A percentile compares a stretch with the other conserved stretches of the same genome.
These are phyloP conservation scores for Phodopus roborovskii DNA, from an alignment of 2,113 vertebrate species.

Conservation along the genomic window DNA sequence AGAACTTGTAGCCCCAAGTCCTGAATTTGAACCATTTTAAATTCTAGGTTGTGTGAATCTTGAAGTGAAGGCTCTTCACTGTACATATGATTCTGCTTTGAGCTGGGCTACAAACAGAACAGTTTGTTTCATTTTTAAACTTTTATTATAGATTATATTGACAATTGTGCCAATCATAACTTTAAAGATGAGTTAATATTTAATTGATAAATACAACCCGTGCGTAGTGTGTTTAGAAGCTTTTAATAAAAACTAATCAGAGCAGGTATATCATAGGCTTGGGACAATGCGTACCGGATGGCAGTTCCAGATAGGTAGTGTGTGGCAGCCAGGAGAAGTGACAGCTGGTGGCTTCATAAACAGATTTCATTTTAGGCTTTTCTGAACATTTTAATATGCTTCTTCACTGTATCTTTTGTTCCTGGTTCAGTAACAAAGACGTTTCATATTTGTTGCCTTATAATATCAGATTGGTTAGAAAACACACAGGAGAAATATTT, in stretches of 20 bases:
- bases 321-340: slow-evolving; percentile 78
- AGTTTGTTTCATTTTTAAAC: neutral
- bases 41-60: neutral
- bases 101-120: neutral
- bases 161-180: neutral
- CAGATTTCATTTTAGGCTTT: slow-evolving; percentile 87
- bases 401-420: slow-evolving; percentile 81
- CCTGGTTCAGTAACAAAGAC: slow-evolving; percentile 75
- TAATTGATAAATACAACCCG: neutral
- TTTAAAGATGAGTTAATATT: neutral
- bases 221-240: neutral
- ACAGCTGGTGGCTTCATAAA: slow-evolving; percentile 86
- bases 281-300: slow-evolving; percentile 68
- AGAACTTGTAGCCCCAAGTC: neutral
- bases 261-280: slow-evolving; percentile 66
- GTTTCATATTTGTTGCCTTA: slow-evolving; percentile 79
- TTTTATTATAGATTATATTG: neutral
- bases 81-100: neutral
- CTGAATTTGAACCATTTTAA: neutral
- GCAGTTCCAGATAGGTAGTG: slow-evolving; percentile 67
- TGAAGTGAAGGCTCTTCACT: neutral
- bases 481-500: slow-evolving; percentile 62
- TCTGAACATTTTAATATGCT: slow-evolving; percentile 84
- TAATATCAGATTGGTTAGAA: slow-evolving; percentile 81
- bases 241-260: neutral